A percentile compares a stretch with the other conserved stretches of the same genome.
Conservation (phyloP, 2,888 invertebrate species). For the Patella depressa region DNA sequence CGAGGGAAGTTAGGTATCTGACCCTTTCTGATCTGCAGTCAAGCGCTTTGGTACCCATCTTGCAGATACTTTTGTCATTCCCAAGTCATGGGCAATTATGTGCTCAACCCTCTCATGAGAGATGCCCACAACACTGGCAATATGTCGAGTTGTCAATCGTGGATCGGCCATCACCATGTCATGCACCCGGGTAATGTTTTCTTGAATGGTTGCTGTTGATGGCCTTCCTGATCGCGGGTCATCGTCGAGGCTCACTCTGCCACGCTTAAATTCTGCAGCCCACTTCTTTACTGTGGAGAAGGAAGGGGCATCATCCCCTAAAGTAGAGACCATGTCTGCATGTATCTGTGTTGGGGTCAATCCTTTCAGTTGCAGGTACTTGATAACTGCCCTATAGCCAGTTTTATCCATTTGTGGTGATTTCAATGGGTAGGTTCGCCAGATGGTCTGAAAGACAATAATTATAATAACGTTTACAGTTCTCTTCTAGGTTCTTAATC, state of each 20-base stretch:
- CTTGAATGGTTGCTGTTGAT: neutral
- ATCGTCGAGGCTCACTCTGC: neutral
- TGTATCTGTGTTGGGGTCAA: no score
- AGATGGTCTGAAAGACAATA: no score
- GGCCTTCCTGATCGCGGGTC: neutral
- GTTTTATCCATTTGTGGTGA: no score
- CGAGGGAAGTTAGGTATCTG: neutral
- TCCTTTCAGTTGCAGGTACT: no score
- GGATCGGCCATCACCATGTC: no score
- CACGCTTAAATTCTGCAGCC: neutral
- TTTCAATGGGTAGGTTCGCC: no score
- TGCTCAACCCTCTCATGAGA: neutral
- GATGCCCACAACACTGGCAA: neutral
- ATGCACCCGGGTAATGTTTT: neutral
- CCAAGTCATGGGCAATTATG: neutral
- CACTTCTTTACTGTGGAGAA: neutral
- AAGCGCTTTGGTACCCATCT: neutral
- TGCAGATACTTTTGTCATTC: neutral
- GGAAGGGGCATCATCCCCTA: no score
- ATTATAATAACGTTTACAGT: no score
- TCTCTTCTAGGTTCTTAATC: no score
- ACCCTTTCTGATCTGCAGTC: neutral
- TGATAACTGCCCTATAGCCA: no score
- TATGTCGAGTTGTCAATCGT: neutral
- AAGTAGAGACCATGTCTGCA: no score